Percentiles rank a stretch among this genome's conserved stretches.
phyloP scores from a whole-genome alignment of 2,888 invertebrate genomes.

The Proisotoma minuta region DNA sequence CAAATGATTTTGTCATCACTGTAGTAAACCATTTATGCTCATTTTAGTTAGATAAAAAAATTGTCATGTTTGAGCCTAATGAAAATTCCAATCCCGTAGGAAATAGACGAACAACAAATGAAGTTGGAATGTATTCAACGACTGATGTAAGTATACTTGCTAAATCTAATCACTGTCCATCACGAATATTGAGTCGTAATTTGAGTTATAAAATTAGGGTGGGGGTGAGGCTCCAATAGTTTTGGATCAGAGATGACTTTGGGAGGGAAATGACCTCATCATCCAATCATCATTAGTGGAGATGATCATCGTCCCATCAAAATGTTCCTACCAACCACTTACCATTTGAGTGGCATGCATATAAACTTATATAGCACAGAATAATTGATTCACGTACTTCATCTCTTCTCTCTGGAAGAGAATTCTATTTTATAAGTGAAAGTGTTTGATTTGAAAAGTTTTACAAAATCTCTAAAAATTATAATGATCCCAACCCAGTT shows the following conservation, averaged over 20 bases:
- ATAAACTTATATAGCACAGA: neutral
- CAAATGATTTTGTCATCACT: too few relatives aligned
- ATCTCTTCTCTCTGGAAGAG: too few relatives aligned
- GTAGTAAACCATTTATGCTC: too few relatives aligned
- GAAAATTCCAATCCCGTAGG: too few relatives aligned
- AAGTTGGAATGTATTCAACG: neutral
- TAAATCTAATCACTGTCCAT: neutral
- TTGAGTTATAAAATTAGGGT: neutral
- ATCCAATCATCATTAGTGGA: constrained; percentile 8
- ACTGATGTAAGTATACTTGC: neutral
- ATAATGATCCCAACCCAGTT: too few relatives aligned
- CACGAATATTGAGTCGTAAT: constrained; percentile 3
- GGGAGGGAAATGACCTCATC: constrained; percentile 5
- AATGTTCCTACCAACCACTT: too few relatives aligned
- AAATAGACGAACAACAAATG: neutral
- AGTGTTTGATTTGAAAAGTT: too few relatives aligned
- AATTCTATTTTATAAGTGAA: too few relatives aligned
- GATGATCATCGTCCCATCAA: neutral
- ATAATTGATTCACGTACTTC: too few relatives aligned
- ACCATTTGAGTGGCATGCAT: neutral
- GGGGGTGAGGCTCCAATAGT: neutral
- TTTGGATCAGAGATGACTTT: neutral
- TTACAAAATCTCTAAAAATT: too few relatives aligned
- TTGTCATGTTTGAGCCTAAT: too few relatives aligned
- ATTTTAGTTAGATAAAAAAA: too few relatives aligned